phyloP scores from a whole-genome alignment of 2,888 invertebrate genomes.

The Synanthedon formicaeformis region DNA sequence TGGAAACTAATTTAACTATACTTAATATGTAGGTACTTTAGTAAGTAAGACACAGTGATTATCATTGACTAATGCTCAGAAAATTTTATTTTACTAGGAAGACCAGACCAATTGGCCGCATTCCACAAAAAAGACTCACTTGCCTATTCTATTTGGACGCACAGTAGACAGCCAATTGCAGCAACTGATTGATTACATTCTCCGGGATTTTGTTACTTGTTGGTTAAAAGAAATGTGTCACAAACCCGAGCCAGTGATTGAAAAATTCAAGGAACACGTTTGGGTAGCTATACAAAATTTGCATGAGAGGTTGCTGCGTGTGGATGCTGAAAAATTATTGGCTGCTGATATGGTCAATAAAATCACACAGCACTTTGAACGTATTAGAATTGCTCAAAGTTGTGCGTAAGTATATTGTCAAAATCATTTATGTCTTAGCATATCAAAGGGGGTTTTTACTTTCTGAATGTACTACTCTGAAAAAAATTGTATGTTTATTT shows the following conservation, averaged over 20 bases:
- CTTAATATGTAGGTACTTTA: too few species aligned
- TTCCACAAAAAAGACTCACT: slow-evolving; percentile 60
- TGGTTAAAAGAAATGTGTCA: slow-evolving; percentile 81
- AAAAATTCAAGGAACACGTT: slow-evolving; percentile 80
- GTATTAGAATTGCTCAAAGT: slow-evolving; percentile 81
- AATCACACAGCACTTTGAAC: slow-evolving; percentile 87
- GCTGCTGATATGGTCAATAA: slow-evolving; percentile 85
- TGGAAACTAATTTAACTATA: too few species aligned
- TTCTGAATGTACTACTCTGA: not conserved
- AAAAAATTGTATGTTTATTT: too few species aligned
- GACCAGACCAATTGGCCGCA: slow-evolving; percentile 52
- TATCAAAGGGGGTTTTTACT: not conserved
- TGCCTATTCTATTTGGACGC: slow-evolving; percentile 84
- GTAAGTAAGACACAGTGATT: too few species aligned
- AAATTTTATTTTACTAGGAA: slow-evolving; percentile 28
- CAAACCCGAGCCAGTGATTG: slow-evolving; percentile 74
- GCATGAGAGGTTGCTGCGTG: slow-evolving; percentile 77
- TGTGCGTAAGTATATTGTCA: slow-evolving; percentile 73
- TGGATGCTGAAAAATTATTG: slow-evolving; percentile 86
- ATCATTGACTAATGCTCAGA: not conserved
- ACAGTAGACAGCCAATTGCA: slow-evolving; percentile 87
- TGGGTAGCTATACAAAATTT: slow-evolving; percentile 83
- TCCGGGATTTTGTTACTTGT: slow-evolving; percentile 82
- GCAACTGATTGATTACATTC: slow-evolving; percentile 82
- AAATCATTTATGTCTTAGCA: not conserved